Percentiles rank a stretch among this genome's conserved stretches.
These are phyloP conservation scores for Rhagium mordax DNA, from an alignment of 2,888 invertebrate genomes.

Conservation along the genomic window DNA sequence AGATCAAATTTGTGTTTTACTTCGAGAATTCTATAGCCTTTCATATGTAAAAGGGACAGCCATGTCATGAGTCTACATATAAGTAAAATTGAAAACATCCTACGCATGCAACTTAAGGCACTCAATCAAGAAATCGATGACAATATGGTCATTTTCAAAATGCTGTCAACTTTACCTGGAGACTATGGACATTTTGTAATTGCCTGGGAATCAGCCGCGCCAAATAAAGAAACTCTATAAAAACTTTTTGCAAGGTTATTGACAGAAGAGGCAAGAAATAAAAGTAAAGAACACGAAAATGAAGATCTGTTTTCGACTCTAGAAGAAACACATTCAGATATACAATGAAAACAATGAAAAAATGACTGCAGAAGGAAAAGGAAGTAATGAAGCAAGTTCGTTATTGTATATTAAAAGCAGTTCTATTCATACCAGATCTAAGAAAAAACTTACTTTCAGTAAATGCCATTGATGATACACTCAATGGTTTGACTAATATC, in stretches of 20 bases:
- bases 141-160: slow-evolving; percentile 10
- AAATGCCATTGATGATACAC: too few relatives aligned
- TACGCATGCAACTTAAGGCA: background rate
- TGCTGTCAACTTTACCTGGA: background rate
- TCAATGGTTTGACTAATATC: too few relatives aligned
- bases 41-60: slow-evolving; percentile 4
- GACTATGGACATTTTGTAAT: background rate
- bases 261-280: background rate
- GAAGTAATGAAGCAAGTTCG: slow-evolving; percentile 33
- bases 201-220: background rate
- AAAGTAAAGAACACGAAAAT: slow-evolving; percentile 25
- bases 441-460: slow-evolving; percentile 58
- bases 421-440: slow-evolving; percentile 53
- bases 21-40: background rate
- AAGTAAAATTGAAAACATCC: slow-evolving; percentile 9
- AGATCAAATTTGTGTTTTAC: background rate
- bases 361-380: slow-evolving; percentile 36
- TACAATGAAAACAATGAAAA: slow-evolving; percentile 26
- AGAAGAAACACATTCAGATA: background rate
- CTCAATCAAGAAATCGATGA: background rate
- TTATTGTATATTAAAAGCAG: slow-evolving; percentile 48
- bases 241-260: background rate
- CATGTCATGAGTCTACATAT: slow-evolving; percentile 16
- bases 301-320: slow-evolving; percentile 19
- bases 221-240: background rate